phyloP scores from a whole-genome alignment of 2,797 vertebrate genomes.

The Hybognathus amarus region DNA sequence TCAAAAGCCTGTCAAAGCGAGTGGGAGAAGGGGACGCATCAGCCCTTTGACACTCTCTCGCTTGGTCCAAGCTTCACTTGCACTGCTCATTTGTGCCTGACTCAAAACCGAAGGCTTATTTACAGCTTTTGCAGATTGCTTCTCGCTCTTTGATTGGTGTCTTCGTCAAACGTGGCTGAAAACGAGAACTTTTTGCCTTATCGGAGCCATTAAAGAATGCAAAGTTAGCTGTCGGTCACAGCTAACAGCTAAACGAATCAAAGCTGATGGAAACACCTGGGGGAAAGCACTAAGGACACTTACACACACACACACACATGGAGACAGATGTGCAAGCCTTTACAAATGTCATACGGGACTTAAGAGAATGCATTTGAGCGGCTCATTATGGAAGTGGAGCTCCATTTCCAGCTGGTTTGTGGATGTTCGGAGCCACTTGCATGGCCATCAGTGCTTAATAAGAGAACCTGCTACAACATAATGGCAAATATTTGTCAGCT shows the following conservation, averaged over 20 bases:
- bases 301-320: neutral
- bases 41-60: slow-evolving; percentile 7
- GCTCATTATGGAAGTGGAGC: slow-evolving; percentile 45
- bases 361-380: slow-evolving; percentile 22
- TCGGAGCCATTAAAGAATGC: slow-evolving; percentile 37
- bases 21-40: slow-evolving; percentile 9
- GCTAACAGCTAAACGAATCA: slow-evolving; percentile 36
- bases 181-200: slow-evolving; percentile 7
- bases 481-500: neutral
- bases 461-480: neutral
- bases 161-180: slow-evolving; percentile 26
- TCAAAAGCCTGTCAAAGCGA: slow-evolving; percentile 38
- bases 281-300: neutral
- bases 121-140: slow-evolving; percentile 27
- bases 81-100: slow-evolving; percentile 28
- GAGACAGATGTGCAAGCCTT: slow-evolving; percentile 34
- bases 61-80: slow-evolving; percentile 17
- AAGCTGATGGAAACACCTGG: slow-evolving; percentile 32
- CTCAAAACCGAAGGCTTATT: slow-evolving; percentile 39
- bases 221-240: slow-evolving; percentile 28
- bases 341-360: slow-evolving; percentile 29
- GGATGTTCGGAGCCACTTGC: slow-evolving; percentile 17
- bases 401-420: slow-evolving; percentile 7
- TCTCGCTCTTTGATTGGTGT: slow-evolving; percentile 35
- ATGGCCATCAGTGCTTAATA: slow-evolving; percentile 7